Percentiles rank a stretch among this genome's conserved stretches.
Conservation (phyloP, 2,113 vertebrate genomes). For the Odontophorus gujanensis region DNA sequence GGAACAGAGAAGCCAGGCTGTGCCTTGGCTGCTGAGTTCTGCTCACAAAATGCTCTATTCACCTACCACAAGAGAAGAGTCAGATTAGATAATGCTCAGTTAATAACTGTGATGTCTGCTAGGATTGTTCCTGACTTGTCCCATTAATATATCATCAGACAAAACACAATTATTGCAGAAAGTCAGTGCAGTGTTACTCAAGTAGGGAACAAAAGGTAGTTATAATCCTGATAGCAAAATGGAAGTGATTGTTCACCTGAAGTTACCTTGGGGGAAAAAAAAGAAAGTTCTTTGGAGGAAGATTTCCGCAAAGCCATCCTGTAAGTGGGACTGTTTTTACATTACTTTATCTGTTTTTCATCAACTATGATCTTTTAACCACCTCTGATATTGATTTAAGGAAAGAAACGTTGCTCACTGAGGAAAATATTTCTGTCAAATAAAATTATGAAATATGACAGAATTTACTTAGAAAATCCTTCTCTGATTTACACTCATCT, state of each 20-base stretch:
- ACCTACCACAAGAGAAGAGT: not conserved
- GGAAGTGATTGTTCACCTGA: not conserved
- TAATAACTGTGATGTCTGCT: not conserved
- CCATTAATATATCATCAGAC: not conserved
- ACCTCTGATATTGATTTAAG: not conserved
- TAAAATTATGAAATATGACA: not conserved
- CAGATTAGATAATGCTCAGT: not conserved
- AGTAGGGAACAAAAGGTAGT: not conserved
- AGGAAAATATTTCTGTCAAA: not conserved
- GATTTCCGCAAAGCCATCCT: not conserved
- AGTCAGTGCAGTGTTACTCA: not conserved
- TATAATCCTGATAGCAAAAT: not conserved
- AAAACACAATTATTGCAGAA: not conserved
- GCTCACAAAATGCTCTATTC: not conserved
- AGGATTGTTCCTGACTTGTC: not conserved
- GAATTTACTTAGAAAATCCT: not conserved
- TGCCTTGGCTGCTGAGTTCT: not conserved
- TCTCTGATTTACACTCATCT: not conserved
- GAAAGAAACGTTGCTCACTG: not conserved
- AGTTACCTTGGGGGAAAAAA: not conserved
- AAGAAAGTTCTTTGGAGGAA: not conserved
- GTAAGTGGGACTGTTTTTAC: not conserved
- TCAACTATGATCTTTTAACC: not conserved
- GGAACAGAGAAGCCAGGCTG: not conserved
- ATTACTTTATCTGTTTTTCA: not conserved